Evolutionary conservation across 1,140 invertebrate genomes (phyloP), one percentile per base, ranked within the genome.

Genomic region (Drosophila arizonae): DNA sequence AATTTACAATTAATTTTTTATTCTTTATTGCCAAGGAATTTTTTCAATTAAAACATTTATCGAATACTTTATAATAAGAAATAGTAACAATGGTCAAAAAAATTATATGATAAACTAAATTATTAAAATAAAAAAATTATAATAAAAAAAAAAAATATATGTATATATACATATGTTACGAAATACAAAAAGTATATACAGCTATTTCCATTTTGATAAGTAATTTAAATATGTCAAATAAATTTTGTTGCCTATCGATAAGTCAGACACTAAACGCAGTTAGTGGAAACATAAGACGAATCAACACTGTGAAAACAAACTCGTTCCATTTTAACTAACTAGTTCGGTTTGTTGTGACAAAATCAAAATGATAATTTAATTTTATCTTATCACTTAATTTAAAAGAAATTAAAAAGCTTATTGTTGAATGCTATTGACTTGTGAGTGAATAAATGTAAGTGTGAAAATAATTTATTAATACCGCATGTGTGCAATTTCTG

Each of bases 301-400:
- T 41, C 28, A 43, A 57, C 43, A 6, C 28, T 45, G 60, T 3
- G 26, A 48, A 46, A 9, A 13, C 17, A 24, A 28, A 58, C 24
- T 58, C 26, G 46, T 66, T 71, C 54, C 45, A 28, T 24, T 48
- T 26, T 6, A 33, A 41, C 26, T 17, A 56, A 65, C 68, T 41
- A 26, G 62, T 65, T 71, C 54, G 39, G 17, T 54, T 51, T 60
- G 46, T 66, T 66, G 41, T 72, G 64, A 72, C 70, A 72, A 55
- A 61, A 43, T 72, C 43, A 72, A 72, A 68, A 68, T 72, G 70
- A 72, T 72, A 72, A 60, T 68, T 54, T 72, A 72, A 72, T 68
- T 67, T 50, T 67, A 72, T 61, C 64, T 72, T 48, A 68, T 72
- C 70, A 68, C 21, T 30, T 72, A 41, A 24, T 61, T 54, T 30